Evolutionary conservation across 2,888 invertebrate species (phyloP).

Genomic region (Apomyelois bistriatella): DNA sequence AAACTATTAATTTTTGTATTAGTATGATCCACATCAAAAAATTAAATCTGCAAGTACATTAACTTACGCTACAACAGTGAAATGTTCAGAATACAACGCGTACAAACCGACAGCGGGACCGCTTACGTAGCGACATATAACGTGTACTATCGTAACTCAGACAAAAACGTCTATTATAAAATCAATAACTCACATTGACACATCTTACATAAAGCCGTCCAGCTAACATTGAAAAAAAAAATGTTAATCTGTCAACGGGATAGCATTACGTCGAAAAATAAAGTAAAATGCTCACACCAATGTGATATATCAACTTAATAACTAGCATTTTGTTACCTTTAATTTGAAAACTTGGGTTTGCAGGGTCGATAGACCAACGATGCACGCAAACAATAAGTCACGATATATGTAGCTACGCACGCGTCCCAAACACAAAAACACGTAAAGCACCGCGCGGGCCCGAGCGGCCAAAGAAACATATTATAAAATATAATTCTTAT

Average conservation of each 20-base stretch:
- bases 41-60: slow-evolving; percentile 46
- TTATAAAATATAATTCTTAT: neutral
- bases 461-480: slow-evolving; percentile 20
- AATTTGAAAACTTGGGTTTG: too few relatives aligned
- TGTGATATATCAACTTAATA: too few relatives aligned
- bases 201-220: neutral
- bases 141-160: too few relatives aligned
- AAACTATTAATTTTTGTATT: slow-evolving; percentile 36
- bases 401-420: slow-evolving; percentile 23
- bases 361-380: too few relatives aligned
- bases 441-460: slow-evolving; percentile 12
- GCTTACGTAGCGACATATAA: neutral
- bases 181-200: neutral
- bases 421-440: slow-evolving; percentile 19
- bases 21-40: slow-evolving; percentile 56
- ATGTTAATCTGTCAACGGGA: too few relatives aligned
- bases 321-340: too few relatives aligned
- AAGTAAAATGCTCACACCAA: neutral
- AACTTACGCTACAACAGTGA: slow-evolving; percentile 48
- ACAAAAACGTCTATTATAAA: too few relatives aligned
- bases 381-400: neutral
- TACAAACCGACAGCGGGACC: slow-evolving; percentile 2
- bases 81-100: slow-evolving; percentile 25
- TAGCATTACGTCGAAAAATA: neutral
- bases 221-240: too few relatives aligned